phyloP scores from a whole-genome alignment of 2,797 vertebrate species.

The Salarias fasciatus region DNA sequence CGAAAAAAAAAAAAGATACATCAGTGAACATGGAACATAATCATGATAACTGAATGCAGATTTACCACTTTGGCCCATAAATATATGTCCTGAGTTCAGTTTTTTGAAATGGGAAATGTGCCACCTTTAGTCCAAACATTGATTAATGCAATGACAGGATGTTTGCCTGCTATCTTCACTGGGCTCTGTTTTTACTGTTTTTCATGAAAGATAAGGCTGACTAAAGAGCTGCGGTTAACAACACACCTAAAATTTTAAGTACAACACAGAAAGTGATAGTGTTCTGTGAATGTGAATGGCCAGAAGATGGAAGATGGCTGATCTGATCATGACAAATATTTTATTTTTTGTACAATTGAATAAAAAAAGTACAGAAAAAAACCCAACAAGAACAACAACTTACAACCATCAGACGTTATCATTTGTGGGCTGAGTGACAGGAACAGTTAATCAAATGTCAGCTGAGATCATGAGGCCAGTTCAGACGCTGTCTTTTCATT shows the following conservation, averaged over 20 bases:
- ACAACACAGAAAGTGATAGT: too few relatives aligned
- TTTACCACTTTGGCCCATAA: conserved; percentile 26
- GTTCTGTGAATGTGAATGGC: too few relatives aligned
- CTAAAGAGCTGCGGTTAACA: too few relatives aligned
- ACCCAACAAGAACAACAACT: not conserved
- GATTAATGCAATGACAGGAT: not conserved
- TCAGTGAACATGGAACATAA: conserved; percentile 9
- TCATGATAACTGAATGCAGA: conserved; percentile 31
- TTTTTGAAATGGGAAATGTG: not conserved
- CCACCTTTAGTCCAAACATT: conserved; percentile 1
- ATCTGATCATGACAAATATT: too few relatives aligned
- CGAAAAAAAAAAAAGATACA: conserved; percentile 7
- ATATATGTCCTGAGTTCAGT: not conserved
- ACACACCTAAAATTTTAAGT: too few relatives aligned
- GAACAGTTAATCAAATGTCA: conserved; percentile 23
- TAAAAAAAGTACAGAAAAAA: not conserved
- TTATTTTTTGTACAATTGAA: too few relatives aligned
- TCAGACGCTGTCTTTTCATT: conserved; percentile 28
- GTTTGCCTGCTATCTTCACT: not conserved
- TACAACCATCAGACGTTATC: not conserved
- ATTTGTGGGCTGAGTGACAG: conserved; percentile 14
- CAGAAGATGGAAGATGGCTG: too few relatives aligned
- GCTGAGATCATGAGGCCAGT: conserved; percentile 28
- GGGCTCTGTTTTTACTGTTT: not conserved
- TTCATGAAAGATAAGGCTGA: not conserved